Conservation (phyloP, 2,888 invertebrate genomes). For the Peribatodes rhomboidaria region DNA sequence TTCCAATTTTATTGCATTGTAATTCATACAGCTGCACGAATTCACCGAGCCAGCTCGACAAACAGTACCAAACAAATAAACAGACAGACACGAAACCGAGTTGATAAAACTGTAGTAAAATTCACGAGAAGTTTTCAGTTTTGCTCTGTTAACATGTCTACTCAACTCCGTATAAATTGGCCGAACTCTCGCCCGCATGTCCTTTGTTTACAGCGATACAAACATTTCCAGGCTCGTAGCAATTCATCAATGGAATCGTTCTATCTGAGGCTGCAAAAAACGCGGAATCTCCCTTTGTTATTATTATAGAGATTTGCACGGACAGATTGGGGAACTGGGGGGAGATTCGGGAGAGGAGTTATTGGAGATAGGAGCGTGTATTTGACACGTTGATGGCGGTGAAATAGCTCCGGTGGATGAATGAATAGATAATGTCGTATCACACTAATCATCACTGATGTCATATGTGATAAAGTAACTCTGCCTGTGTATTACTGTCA, state of each 20-base stretch:
- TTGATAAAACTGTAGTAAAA: too few relatives aligned
- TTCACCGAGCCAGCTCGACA: too few relatives aligned
- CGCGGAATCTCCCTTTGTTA: constrained; percentile 21
- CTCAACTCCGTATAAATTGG: background rate
- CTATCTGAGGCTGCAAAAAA: constrained; percentile 27
- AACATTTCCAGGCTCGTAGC: constrained; percentile 18
- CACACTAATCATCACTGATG: too few relatives aligned
- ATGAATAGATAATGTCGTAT: background rate
- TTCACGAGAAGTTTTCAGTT: too few relatives aligned
- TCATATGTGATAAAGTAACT: too few relatives aligned
- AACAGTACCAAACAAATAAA: too few relatives aligned
- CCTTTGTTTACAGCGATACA: constrained; percentile 39
- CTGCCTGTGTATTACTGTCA: too few relatives aligned
- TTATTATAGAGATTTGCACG: constrained; percentile 27
- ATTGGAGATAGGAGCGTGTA: background rate
- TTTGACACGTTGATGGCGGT: background rate
- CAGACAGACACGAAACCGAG: background rate
- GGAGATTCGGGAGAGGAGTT: constrained; percentile 11
- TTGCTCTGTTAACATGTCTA: background rate
- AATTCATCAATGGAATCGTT: constrained; percentile 36
- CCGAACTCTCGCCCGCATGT: constrained; percentile 37
- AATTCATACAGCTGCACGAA: too few relatives aligned
- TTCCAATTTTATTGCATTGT: too few relatives aligned
- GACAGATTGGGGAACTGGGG: constrained; percentile 20
- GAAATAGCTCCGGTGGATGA: background rate